Conservation (phyloP, 2,113 vertebrate genomes). For the Xyrauchen texanus region DNA sequence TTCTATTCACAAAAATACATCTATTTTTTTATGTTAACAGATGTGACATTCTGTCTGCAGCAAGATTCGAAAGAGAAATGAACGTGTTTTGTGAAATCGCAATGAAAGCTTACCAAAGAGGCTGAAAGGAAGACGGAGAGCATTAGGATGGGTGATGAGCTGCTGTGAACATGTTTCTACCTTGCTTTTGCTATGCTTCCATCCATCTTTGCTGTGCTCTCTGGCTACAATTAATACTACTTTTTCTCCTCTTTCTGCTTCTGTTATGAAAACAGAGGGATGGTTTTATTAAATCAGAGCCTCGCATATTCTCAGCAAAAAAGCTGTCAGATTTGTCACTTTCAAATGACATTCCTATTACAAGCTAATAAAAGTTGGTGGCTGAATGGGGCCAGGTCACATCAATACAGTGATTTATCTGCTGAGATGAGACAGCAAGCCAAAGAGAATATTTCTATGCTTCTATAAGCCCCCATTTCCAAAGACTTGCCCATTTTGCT, state of each 20-base stretch:
- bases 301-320: conserved; percentile 58
- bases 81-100: conserved; percentile 11
- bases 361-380: conserved; percentile 69
- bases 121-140: not conserved
- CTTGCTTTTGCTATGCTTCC: not conserved
- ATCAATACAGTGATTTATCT: conserved; percentile 62
- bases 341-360: conserved; percentile 77
- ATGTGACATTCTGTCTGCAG: conserved; percentile 26
- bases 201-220: conserved; percentile 12
- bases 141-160: not conserved
- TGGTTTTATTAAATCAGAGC: conserved; percentile 66
- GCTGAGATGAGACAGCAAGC: conserved; percentile 61
- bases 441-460: conserved; percentile 60
- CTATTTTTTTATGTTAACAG: not conserved
- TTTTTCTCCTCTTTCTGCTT: conserved; percentile 60
- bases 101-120: not conserved
- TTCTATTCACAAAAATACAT: conserved; percentile 33
- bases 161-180: conserved; percentile 2
- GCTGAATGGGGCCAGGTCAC: conserved; percentile 64
- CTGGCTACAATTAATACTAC: conserved; percentile 58
- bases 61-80: not conserved
- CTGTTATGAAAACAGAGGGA: conserved; percentile 63
- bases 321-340: conserved; percentile 75
- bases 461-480: conserved; percentile 60
- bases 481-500: conserved; percentile 51